Conservation (phyloP, 2,113 vertebrate genomes). For the Anoplopoma fimbria region DNA sequence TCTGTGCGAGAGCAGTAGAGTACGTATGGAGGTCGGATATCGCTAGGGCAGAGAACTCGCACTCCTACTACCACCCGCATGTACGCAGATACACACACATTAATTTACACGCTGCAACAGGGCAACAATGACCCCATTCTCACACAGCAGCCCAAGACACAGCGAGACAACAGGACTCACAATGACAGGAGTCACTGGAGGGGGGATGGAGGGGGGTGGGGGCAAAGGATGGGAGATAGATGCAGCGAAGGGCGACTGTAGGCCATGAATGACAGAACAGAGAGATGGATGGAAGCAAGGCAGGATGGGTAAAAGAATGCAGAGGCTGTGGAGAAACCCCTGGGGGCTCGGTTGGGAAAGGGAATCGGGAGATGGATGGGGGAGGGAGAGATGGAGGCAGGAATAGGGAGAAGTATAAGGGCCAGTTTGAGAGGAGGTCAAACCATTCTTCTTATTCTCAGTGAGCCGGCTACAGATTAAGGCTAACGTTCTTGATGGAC, state of each 20-base stretch:
- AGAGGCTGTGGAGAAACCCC: slow-evolving; percentile 65
- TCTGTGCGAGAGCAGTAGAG: slow-evolving; percentile 4
- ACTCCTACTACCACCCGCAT: slow-evolving; percentile 31
- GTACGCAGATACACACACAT: neutral
- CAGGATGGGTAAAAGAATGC: slow-evolving; percentile 62
- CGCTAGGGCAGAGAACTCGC: slow-evolving; percentile 46
- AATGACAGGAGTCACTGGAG: slow-evolving; percentile 79
- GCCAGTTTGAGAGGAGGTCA: slow-evolving; percentile 63
- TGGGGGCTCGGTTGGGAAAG: slow-evolving; percentile 64
- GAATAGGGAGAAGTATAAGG: slow-evolving; percentile 24
- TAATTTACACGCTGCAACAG: slow-evolving; percentile 55
- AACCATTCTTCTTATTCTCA: slow-evolving; percentile 49
- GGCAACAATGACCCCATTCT: slow-evolving; percentile 86
- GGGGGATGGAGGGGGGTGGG: slow-evolving; percentile 26
- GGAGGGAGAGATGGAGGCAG: slow-evolving; percentile 43
- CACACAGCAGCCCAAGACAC: slow-evolving; percentile 78
- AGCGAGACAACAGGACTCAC: slow-evolving; percentile 70
- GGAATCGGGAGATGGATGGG: slow-evolving; percentile 58
- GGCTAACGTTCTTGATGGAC: slow-evolving; percentile 29
- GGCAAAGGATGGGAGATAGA: slow-evolving; percentile 45
- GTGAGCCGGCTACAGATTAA: slow-evolving; percentile 48
- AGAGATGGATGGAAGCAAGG: slow-evolving; percentile 63
- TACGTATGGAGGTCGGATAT: slow-evolving; percentile 48
- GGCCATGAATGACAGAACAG: slow-evolving; percentile 61
- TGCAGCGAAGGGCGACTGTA: slow-evolving; percentile 54